Evolutionary conservation across 2,888 invertebrate species (phyloP).

Genomic region (Sminthurides aquaticus): DNA sequence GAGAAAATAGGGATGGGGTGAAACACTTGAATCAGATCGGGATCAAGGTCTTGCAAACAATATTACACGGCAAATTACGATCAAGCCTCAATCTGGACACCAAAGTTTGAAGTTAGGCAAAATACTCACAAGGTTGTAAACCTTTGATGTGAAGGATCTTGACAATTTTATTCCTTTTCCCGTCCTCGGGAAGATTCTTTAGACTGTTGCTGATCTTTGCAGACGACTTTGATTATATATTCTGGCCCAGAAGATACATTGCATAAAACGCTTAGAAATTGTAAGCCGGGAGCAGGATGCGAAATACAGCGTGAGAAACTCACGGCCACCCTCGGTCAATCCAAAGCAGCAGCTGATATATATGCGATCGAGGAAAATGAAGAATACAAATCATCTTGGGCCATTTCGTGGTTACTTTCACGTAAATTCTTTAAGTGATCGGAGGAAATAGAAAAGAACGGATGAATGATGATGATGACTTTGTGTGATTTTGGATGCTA

Average conservation of each 20-base stretch:
- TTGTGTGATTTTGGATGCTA: background rate
- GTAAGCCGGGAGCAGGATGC: background rate
- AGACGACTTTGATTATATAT: background rate
- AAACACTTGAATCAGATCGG: too few species aligned
- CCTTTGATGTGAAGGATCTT: too few species aligned
- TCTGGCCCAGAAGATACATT: background rate
- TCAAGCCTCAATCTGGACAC: too few species aligned
- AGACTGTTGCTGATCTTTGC: too few species aligned
- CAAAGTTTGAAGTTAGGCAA: too few species aligned
- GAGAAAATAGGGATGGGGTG: too few species aligned
- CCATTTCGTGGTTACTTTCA: too few species aligned
- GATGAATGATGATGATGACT: background rate
- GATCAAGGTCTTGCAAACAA: too few species aligned
- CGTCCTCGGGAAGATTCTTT: too few species aligned
- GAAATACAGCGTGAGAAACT: constrained; percentile 24
- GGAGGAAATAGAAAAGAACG: background rate
- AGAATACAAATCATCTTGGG: background rate
- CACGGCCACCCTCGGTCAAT: constrained; percentile 26
- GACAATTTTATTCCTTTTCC: too few species aligned
- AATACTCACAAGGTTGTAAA: too few species aligned
- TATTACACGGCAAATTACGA: too few species aligned
- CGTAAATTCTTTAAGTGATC: background rate
- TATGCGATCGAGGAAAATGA: background rate
- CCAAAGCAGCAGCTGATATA: background rate
- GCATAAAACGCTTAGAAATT: background rate